Percentiles rank a stretch among this genome's conserved stretches.
phyloP scores from a whole-genome alignment of 2,797 vertebrate species.

The Premnoplex brunnescens region DNA sequence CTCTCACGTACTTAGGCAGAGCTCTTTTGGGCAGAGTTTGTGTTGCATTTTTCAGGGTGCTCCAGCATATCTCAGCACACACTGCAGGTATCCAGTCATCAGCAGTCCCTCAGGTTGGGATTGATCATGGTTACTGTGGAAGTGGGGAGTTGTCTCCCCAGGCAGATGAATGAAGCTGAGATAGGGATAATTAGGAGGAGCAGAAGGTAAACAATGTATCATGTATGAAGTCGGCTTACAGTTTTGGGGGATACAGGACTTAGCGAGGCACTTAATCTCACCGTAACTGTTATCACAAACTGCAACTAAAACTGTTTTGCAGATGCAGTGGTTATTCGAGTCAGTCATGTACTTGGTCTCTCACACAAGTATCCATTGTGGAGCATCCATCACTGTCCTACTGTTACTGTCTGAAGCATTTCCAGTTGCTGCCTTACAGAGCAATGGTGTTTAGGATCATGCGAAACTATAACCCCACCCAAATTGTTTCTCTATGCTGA shows the following conservation, averaged over 20 bases:
- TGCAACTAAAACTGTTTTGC: background rate
- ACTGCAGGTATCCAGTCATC: background rate
- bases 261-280: background rate
- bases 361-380: background rate
- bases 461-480: background rate
- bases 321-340: background rate
- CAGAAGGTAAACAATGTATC: background rate
- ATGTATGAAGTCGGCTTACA: background rate
- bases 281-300: background rate
- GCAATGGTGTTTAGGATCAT: background rate
- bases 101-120: background rate
- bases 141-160: background rate
- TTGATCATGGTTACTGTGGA: background rate
- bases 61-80: background rate
- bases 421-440: background rate
- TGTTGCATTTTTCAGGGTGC: background rate
- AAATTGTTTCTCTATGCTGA: background rate
- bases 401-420: background rate
- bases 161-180: background rate
- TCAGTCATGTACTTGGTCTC: background rate
- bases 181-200: background rate
- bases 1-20: background rate
- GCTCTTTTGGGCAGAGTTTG: background rate
- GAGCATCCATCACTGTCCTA: rapidly evolving
- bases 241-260: background rate